A percentile compares a stretch with the other conserved stretches of the same genome.
Evolutionary conservation across 2,797 vertebrate species (phyloP).

Genomic region (Tadarida brasiliensis): DNA sequence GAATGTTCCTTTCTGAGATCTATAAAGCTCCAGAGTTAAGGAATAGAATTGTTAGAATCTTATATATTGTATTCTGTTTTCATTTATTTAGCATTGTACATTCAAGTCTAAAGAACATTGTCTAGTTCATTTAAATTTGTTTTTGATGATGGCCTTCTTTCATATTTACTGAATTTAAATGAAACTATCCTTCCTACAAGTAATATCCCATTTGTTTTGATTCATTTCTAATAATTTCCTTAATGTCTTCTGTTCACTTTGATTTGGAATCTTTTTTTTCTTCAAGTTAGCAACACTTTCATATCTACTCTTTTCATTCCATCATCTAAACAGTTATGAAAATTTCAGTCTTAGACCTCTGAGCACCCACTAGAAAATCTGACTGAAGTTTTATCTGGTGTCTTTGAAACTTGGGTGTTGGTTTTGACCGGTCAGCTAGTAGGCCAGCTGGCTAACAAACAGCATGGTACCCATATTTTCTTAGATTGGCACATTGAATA

Average conservation of each 20-base stretch:
- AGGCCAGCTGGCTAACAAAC: neutral
- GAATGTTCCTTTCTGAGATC: neutral
- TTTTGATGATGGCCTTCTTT: constrained; percentile 35
- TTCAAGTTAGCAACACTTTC: neutral
- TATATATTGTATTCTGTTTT: neutral
- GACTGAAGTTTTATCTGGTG: neutral
- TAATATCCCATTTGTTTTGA: constrained; percentile 42
- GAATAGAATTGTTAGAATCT: constrained; percentile 14
- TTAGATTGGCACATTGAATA: neutral
- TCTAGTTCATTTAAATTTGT: constrained; percentile 53
- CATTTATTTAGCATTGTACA: constrained; percentile 2
- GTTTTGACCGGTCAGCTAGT: neutral
- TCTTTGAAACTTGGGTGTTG: constrained; percentile 26
- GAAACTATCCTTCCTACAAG: neutral
- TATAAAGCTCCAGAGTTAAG: neutral
- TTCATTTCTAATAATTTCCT: constrained; percentile 34
- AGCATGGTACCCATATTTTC: neutral
- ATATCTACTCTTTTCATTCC: neutral
- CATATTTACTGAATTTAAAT: constrained; percentile 44
- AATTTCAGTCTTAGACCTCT: neutral
- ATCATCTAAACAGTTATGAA: neutral
- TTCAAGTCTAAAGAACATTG: constrained; percentile 7
- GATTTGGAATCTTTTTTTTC: constrained; percentile 4
- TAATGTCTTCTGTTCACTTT: constrained; percentile 47
- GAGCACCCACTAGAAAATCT: neutral